phyloP scores from a whole-genome alignment of 2,113 vertebrate species.

The Limnothrissa miodon region DNA sequence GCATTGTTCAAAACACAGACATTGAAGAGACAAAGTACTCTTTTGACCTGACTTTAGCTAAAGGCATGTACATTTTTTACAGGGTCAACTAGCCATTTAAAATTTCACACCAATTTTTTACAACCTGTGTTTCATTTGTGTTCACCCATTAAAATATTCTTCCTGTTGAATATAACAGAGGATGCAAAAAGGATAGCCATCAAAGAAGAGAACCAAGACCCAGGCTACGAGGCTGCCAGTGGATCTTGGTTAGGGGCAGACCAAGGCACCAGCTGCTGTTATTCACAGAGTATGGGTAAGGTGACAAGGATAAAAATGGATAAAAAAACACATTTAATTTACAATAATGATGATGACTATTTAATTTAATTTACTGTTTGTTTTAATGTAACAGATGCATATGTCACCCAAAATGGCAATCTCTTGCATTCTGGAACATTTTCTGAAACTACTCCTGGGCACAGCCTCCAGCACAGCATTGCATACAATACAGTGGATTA shows the following conservation, averaged over 20 bases:
- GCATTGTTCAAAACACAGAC: conserved; percentile 66
- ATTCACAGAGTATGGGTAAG: conserved; percentile 66
- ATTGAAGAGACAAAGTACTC: conserved; percentile 85
- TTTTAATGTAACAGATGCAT: neutral
- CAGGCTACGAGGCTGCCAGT: conserved; percentile 86
- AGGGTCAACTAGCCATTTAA: neutral
- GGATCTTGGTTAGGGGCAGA: conserved; percentile 63
- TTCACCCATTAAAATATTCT: neutral
- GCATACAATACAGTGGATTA: neutral
- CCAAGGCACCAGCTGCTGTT: conserved; percentile 59
- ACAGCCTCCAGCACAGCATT: neutral
- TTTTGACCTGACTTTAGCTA: conserved; percentile 87
- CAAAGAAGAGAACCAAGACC: conserved; percentile 94
- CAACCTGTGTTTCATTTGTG: neutral
- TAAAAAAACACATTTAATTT: neutral
- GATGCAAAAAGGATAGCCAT: conserved; percentile 93
- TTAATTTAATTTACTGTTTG: neutral
- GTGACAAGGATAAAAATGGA: too few species aligned
- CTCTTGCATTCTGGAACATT: neutral
- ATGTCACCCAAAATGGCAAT: neutral
- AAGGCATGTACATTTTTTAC: conserved; percentile 71
- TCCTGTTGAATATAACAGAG: conserved; percentile 66
- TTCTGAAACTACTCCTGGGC: neutral
- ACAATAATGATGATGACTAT: neutral
- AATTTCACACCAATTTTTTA: too few species aligned